Base-by-base conservation (phyloP, 2,113 vertebrate genomes). In the Verasper variegatus region DNA sequence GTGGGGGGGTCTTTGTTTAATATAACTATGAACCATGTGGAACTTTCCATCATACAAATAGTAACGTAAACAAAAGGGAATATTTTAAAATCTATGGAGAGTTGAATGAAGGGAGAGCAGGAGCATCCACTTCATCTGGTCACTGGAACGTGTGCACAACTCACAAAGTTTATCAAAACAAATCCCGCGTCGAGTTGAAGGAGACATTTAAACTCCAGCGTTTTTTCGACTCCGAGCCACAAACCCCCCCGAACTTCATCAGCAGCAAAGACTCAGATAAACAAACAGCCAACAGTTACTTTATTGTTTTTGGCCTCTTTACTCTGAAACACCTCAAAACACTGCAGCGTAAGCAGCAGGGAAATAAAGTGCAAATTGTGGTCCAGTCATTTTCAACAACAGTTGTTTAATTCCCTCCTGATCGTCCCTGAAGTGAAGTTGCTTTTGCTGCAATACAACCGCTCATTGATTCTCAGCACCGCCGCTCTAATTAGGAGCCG, bases 261-360 rank as follows among this genome's bases (percentile, higher is more conserved):
- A 21, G 61, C 1, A 40, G 64, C 23, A 70, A 57, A 55, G 21
- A 64, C 62, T 51, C 11, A 5, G 3, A 18, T 31, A 72, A 86
- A 75, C 74, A 84, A 87, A 64, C 66, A 20, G 63, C n/a, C 47
- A 84, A 78, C 79, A 86, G 81, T 85, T 71, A 79, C 47, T 10
- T 8, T 26, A 73, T 18, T 59, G 35, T 64, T 52, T 49, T 68
- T 73, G 47, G 56, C 20, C 47, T 68, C 26, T 23, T 59, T 63
- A 26, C 21, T 60, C 57, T 12, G 58, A 27, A 59, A 51, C 61
- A 20, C 45, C 26, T 8, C 18, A 17, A 60, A 1, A 74, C 55
- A 68, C 24, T 60, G 80, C 21, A 21, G 61, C 51, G 18, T 59
- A 71, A 78, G 76, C 77, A 68, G 11, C 7, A 77, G 59, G 13